phyloP scores from a whole-genome alignment of 2,888 invertebrate genomes.

The Cheilosia grossa region DNA sequence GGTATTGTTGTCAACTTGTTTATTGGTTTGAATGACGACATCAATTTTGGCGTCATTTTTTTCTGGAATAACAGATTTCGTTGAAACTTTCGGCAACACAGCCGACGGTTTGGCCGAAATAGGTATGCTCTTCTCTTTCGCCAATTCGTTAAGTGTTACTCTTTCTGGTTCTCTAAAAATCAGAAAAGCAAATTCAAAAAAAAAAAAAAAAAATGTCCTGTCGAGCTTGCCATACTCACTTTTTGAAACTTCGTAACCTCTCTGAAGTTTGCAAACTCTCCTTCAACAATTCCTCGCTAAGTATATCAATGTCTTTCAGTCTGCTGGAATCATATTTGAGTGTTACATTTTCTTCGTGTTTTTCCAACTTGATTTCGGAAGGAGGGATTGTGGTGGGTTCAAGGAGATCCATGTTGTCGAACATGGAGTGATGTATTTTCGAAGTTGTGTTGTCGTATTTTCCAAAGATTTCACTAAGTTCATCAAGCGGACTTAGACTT shows the following conservation, averaged over 20 bases:
- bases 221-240: constrained; percentile 77
- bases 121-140: constrained; percentile 76
- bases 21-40: constrained; percentile 18
- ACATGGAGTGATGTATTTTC: constrained; percentile 34
- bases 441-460: constrained; percentile 68
- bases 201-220: background rate
- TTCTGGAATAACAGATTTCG: background rate
- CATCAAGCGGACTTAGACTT: constrained; percentile 76
- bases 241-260: constrained; percentile 83
- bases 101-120: constrained; percentile 35
- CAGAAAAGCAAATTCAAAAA: background rate
- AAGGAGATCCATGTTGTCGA: constrained; percentile 76
- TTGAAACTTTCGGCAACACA: background rate
- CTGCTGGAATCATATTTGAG: constrained; percentile 67
- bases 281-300: constrained; percentile 92
- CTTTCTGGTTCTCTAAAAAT: constrained; percentile 80
- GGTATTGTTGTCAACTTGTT: constrained; percentile 55
- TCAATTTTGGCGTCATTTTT: constrained; percentile 10
- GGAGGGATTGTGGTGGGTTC: constrained; percentile 76
- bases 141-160: constrained; percentile 80
- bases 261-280: constrained; percentile 86
- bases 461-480: constrained; percentile 79
- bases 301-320: constrained; percentile 85
- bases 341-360: constrained; percentile 11
- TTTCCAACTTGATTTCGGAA: constrained; percentile 14